These are phyloP conservation scores for Ciconia boyciana DNA, from an alignment of 2,113 vertebrate species.

Conservation along the genomic window DNA sequence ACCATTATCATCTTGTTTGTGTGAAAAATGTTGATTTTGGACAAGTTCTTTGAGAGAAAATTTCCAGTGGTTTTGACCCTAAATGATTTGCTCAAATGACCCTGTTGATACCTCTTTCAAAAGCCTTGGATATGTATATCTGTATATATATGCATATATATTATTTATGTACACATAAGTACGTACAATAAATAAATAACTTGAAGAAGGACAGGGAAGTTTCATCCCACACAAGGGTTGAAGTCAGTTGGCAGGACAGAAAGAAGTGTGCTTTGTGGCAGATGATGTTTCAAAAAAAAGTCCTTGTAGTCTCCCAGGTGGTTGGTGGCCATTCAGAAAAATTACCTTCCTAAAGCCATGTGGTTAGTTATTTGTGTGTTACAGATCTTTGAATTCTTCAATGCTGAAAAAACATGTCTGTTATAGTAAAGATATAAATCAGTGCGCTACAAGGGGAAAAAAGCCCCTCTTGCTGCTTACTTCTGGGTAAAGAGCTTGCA, in stretches of 20 bases:
- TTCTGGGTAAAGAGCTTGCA: neutral
- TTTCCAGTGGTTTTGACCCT: neutral
- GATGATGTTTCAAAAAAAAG: neutral
- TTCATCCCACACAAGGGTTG: neutral
- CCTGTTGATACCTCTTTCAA: neutral
- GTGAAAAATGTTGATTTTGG: neutral
- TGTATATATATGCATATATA: neutral
- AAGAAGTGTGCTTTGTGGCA: neutral
- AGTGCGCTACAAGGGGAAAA: neutral
- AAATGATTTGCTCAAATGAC: neutral
- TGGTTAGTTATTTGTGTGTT: neutral
- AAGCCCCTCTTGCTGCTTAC: neutral
- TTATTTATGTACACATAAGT: neutral
- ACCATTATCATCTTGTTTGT: fast-evolving
- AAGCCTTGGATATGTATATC: neutral
- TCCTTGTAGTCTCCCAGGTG: neutral
- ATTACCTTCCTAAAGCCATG: neutral
- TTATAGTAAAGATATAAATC: neutral
- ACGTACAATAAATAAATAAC: neutral
- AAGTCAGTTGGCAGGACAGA: neutral
- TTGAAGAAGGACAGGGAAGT: too few relatives aligned
- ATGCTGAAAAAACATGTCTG: neutral
- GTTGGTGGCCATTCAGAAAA: neutral
- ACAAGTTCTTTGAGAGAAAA: neutral
- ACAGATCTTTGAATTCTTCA: neutral